Conservation (phyloP, 2,797 vertebrate species). For the Apogon hyalosoma region DNA sequence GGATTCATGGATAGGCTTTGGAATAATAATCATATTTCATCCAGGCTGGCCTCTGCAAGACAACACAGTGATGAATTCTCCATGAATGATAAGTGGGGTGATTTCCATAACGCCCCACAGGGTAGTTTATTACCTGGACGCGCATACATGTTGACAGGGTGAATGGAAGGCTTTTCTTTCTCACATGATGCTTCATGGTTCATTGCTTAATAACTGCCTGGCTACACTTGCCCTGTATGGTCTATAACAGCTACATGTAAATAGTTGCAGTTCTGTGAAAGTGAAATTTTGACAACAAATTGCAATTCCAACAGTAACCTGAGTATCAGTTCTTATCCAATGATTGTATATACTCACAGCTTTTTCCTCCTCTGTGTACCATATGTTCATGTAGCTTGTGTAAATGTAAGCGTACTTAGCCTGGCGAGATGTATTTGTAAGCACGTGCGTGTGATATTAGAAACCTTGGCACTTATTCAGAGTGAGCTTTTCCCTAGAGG, state of each 20-base stretch:
- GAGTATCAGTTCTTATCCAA: slow-evolving; percentile 12
- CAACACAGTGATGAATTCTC: slow-evolving; percentile 49
- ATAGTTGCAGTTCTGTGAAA: not conserved
- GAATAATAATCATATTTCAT: slow-evolving; percentile 48
- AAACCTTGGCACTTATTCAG: slow-evolving; percentile 37
- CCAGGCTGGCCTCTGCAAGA: slow-evolving; percentile 23
- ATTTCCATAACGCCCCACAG: slow-evolving; percentile 59
- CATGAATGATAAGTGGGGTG: slow-evolving; percentile 52
- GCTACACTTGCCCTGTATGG: not conserved
- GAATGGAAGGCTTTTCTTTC: slow-evolving; percentile 10
- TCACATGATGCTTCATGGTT: slow-evolving; percentile 7
- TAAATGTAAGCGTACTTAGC: not conserved
- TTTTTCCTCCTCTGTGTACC: slow-evolving; percentile 7
- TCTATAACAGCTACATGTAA: not conserved
- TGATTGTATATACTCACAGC: slow-evolving; percentile 37
- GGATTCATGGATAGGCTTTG: slow-evolving; percentile 8
- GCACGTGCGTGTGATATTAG: slow-evolving; percentile 6
- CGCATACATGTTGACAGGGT: slow-evolving; percentile 7
- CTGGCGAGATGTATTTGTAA: not conserved
- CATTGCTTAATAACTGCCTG: not conserved
- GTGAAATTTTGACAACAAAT: not conserved
- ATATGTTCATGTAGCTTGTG: slow-evolving; percentile 12
- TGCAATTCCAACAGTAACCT: not conserved
- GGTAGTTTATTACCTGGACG: slow-evolving; percentile 51
- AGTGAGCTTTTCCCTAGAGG: slow-evolving; percentile 21